Base-by-base conservation (phyloP, 2,797 vertebrate species). In the Propithecus deckenii region DNA sequence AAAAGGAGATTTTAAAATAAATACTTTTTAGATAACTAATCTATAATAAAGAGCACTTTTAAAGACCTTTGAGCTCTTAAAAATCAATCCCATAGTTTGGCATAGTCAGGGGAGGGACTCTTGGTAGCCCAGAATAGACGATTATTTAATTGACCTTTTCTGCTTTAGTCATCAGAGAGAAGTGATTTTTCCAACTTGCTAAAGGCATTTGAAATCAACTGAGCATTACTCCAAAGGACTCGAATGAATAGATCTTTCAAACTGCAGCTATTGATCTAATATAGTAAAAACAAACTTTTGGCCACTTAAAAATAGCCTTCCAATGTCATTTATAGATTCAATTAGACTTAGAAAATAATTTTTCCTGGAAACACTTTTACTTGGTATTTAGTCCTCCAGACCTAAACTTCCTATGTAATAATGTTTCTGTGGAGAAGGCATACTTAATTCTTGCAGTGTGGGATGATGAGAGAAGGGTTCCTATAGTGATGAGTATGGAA, bases 121-220 rank as follows among this genome's bases (percentile, higher is more conserved):
- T 78, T 90, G 55, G 25, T 83, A 50, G 76, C 67, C 38, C 67
- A 93, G 55, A 86, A 59, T 15, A 89, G 75, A 84, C 0, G 10
- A 18, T 95, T 90, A 89, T 41, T 91, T 63, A 65, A 75, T 69
- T 92, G 90, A 89, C 57, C 65, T 92, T 97, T 96, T 65, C 74
- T 1, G 1, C 46, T 71, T 95, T 86, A 91, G 38, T 93, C 63
- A 41, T 94, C 67, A 17, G 28, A 94, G n/a, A 59, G 52, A 28
- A 84, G 23, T 38, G 35, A 83, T n/a, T 86, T 97, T 97, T 90
- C 52, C 74, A 94, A 18, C 12, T 94, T 71, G 18, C 74, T 80
- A 59, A 81, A 89, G 25, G 69, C 65, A 63, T 92, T 89, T 50
- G 43, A 95, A 83, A 94, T 30, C 74, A 28, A 83, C 32, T 85